Percentiles rank a stretch among this genome's conserved stretches.
These are phyloP conservation scores for Hemicentrotus pulcherrimus DNA, from an alignment of 35 echinoderm and acorn worm species.

Conservation along the genomic window DNA sequence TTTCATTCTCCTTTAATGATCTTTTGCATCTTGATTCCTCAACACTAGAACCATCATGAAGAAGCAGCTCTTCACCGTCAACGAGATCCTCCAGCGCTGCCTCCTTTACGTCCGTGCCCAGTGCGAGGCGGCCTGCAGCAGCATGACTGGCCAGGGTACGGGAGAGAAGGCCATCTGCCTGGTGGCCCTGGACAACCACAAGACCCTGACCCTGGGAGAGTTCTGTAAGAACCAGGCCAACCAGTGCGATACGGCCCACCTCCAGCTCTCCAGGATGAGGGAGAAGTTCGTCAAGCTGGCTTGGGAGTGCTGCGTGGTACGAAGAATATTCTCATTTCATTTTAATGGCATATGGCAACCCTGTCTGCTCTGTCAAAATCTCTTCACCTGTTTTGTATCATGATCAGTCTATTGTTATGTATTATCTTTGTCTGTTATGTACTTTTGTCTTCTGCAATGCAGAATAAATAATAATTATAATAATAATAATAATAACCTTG, in stretches of 20 bases:
- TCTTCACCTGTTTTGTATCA: no score
- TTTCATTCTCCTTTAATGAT: no score
- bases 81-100: conserved; percentile 97
- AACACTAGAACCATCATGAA: conserved; percentile 73
- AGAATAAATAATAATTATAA: no score
- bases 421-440: no score
- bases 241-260: conserved; percentile 77
- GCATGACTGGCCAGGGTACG: conserved; percentile 65
- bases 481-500: no score
- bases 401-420: no score
- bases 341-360: no score
- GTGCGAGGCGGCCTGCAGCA: conserved; percentile 86
- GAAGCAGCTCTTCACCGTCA: conserved; percentile 89
- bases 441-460: no score
- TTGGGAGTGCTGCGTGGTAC: conserved; percentile 86
- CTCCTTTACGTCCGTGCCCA: conserved; percentile 85
- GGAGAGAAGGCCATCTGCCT: conserved; percentile 87
- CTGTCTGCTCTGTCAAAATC: no score
- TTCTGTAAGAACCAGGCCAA: conserved; percentile 88
- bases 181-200: conserved; percentile 66
- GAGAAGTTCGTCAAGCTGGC: conserved; percentile 79
- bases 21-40: not conserved
- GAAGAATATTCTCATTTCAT: not conserved
- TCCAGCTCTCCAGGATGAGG: conserved; percentile 77
- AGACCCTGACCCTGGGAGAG: conserved; percentile 69